Conservation (phyloP, 2,888 invertebrate genomes). For the Xylota sylvarum region DNA sequence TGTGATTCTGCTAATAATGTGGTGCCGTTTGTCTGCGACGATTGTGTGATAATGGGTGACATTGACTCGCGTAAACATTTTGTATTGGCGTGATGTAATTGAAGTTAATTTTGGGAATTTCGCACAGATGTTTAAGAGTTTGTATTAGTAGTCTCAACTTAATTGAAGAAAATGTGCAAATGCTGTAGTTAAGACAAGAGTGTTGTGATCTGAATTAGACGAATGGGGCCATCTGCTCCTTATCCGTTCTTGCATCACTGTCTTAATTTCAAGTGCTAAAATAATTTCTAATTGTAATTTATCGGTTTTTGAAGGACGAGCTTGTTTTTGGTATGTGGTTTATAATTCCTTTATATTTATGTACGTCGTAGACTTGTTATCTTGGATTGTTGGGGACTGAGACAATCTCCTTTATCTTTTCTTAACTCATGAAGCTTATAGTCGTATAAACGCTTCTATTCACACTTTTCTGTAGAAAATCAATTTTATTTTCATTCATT, state of each 20-base stretch:
- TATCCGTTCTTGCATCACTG: neutral
- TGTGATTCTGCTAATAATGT: slow-evolving; percentile 35
- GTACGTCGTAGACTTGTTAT: no score
- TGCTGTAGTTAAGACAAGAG: neutral
- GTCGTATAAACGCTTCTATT: no score
- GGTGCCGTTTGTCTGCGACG: slow-evolving; percentile 49
- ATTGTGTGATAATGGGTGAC: slow-evolving; percentile 49
- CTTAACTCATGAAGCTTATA: no score
- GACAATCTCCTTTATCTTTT: no score
- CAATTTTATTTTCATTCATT: no score
- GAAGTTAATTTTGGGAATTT: slow-evolving; percentile 55
- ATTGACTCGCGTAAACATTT: slow-evolving; percentile 53
- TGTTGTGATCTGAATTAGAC: neutral
- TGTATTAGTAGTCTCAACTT: neutral
- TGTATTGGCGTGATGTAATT: slow-evolving; percentile 39
- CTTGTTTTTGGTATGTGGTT: neutral
- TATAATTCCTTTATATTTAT: neutral
- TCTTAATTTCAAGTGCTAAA: neutral
- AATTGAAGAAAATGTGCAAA: neutral
- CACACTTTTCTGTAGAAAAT: no score
- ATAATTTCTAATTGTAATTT: neutral
- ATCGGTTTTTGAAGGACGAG: neutral
- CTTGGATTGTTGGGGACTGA: no score
- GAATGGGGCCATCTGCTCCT: neutral
- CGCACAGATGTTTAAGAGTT: slow-evolving; percentile 29